These are phyloP conservation scores for Sphinx pinastri DNA, from an alignment of 2,888 invertebrate species.

Conservation along the genomic window DNA sequence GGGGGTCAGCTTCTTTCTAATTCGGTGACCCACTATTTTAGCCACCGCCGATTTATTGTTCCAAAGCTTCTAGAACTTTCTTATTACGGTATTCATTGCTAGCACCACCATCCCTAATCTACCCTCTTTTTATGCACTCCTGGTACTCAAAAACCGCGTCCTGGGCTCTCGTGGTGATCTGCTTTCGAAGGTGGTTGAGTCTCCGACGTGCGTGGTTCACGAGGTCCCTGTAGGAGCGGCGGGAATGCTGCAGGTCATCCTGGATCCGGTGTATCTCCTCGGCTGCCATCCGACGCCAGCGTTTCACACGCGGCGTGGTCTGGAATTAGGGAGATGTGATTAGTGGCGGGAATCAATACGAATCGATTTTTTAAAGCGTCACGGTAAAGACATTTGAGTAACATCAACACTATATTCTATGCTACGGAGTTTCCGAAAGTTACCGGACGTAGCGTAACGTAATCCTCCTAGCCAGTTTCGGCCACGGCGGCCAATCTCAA, in stretches of 20 bases:
- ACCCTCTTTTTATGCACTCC: slow-evolving; percentile 44
- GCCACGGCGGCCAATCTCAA: too few species aligned
- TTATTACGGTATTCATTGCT: not conserved
- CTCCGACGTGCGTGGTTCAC: slow-evolving; percentile 62
- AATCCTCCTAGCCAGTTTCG: too few species aligned
- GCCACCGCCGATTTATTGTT: too few species aligned
- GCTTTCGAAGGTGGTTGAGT: slow-evolving; percentile 59
- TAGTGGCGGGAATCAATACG: too few species aligned
- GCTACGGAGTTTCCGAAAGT: too few species aligned
- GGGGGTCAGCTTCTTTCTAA: too few species aligned
- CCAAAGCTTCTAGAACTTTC: too few species aligned
- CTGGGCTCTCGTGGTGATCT: slow-evolving; percentile 46
- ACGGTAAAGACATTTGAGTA: too few species aligned
- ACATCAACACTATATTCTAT: too few species aligned
- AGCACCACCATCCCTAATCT: not conserved
- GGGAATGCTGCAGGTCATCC: slow-evolving; percentile 67
- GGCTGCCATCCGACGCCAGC: slow-evolving; percentile 68
- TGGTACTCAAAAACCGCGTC: slow-evolving; percentile 49
- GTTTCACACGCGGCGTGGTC: slow-evolving; percentile 58
- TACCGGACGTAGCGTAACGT: too few species aligned
- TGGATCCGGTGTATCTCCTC: slow-evolving; percentile 66
- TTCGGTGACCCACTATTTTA: too few species aligned
- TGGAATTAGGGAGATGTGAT: slow-evolving; percentile 40
- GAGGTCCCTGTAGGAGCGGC: slow-evolving; percentile 64
- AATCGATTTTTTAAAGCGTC: too few species aligned